Evolutionary conservation across 2,797 vertebrate species (phyloP).

Genomic region (Anguilla megastoma): DNA sequence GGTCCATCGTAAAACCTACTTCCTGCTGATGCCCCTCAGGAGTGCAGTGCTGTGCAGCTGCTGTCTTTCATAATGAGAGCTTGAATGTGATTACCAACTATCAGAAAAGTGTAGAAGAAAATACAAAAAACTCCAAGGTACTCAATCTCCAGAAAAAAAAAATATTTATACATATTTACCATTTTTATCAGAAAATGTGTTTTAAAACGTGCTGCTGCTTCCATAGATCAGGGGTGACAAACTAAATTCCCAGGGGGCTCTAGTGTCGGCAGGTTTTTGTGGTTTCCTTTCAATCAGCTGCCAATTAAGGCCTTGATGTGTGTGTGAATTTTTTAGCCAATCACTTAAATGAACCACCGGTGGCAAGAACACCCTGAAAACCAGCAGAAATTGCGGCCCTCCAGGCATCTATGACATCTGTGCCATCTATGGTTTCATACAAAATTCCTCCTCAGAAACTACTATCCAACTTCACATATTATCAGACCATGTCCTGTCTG

Average conservation of each 20-base stretch:
- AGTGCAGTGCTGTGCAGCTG: background rate
- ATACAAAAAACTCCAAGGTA: background rate
- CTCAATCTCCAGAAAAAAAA: background rate
- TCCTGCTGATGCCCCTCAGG: slow-evolving; percentile 33
- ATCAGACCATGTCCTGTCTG: slow-evolving; percentile 12
- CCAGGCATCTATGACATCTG: no score
- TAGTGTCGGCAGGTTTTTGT: no score
- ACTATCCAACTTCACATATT: background rate
- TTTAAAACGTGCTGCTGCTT: background rate
- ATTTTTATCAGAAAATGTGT: background rate
- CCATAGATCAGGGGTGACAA: background rate
- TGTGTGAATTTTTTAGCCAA: no score
- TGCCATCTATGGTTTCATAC: background rate
- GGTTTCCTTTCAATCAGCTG: no score
- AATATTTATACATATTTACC: no score
- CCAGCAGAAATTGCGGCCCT: no score
- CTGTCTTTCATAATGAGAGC: slow-evolving; percentile 29
- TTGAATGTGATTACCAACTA: slow-evolving; percentile 32
- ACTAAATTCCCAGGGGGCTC: no score
- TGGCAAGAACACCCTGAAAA: no score
- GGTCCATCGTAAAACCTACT: slow-evolving; percentile 45
- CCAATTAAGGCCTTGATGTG: no score
- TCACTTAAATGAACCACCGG: no score
- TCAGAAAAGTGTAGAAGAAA: background rate
- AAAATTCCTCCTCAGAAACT: background rate